Percentiles rank a stretch among this genome's conserved stretches.
Evolutionary conservation across 2,888 invertebrate genomes (phyloP).

Genomic region (Petrolisthes manimaculis): DNA sequence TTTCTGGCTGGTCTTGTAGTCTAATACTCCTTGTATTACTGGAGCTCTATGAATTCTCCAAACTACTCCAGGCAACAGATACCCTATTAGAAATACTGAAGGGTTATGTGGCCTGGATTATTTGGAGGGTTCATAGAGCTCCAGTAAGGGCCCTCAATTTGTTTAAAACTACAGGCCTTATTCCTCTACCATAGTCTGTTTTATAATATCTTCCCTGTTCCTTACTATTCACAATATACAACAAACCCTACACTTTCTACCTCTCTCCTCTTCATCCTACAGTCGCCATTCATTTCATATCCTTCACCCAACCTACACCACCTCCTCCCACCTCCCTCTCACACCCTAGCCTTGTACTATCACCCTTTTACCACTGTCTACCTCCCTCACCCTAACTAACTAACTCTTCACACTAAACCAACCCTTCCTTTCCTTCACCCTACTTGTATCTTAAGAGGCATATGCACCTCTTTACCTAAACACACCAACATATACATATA

Average conservation of each 20-base stretch:
- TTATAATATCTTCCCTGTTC: background rate
- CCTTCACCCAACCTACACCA: background rate
- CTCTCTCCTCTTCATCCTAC: background rate
- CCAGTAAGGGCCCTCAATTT: no score
- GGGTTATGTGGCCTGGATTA: no score
- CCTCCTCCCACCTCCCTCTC: background rate
- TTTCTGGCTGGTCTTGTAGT: no score
- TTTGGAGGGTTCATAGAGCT: no score
- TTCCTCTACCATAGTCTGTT: background rate
- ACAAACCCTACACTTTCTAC: background rate
- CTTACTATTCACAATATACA: background rate
- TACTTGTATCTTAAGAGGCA: background rate
- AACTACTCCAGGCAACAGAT: no score
- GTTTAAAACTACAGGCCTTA: no score
- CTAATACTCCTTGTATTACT: no score
- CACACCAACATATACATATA: background rate
- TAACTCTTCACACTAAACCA: background rate
- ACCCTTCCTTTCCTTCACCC: background rate
- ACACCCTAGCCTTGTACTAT: background rate
- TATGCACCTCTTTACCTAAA: background rate
- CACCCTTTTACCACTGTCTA: background rate
- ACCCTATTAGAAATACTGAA: no score
- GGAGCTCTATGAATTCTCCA: no score
- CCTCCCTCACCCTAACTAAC: background rate
- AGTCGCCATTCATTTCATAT: background rate